Evolutionary conservation across 2,113 vertebrate genomes (phyloP), one percentile per base, ranked within the genome.

Genomic region (Cairina moschata): DNA sequence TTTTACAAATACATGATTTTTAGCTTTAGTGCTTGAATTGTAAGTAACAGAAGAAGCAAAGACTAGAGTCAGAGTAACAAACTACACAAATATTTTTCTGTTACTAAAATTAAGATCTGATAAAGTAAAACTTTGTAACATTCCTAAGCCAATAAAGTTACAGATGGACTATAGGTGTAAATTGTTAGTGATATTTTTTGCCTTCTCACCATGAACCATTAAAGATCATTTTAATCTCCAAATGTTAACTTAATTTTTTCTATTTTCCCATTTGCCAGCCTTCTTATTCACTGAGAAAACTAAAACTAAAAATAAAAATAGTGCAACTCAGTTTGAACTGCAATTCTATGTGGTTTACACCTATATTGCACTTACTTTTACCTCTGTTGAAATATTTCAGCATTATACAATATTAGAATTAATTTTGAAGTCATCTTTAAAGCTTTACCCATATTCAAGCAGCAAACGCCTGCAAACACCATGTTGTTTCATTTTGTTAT

Each of bases 1-100:
- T 97, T 97, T 87, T 97, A 52, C 75, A 96, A 96, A 97, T 95
- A 73, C 78, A 94, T 92, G 8, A 95, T 95, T 98, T 97, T 96
- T 94, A 85, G 83, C 86, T 94, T 93, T 93, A 58, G 59, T 94
- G 52, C 48, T 96, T 97, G 91, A 94, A 38, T 89, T 96, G 58
- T 96, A 94, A 97, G 73, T 87, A 96, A 95, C 29, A 46, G 31
- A 81, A 77, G 28, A 97, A 94, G n/a, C 17, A 92, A 91, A 69
- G 50, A 93, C 8, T n/a, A 94, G 46, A 6, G 14, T 38, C 25
- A 93, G n/a, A 94, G 85, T 59, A 94, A 89, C 40, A 94, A 92
- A 60, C 44, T 71, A 34, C n/a, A 91, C 31, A 78, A 90, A 94
- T 85, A 78, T 63, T 87, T 46, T n/a, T 87, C 96, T 95, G 81